Evolutionary conservation across 2,113 vertebrate species (phyloP), one percentile per base, ranked within the genome.

Genomic region (Haliaeetus leucogaster): DNA sequence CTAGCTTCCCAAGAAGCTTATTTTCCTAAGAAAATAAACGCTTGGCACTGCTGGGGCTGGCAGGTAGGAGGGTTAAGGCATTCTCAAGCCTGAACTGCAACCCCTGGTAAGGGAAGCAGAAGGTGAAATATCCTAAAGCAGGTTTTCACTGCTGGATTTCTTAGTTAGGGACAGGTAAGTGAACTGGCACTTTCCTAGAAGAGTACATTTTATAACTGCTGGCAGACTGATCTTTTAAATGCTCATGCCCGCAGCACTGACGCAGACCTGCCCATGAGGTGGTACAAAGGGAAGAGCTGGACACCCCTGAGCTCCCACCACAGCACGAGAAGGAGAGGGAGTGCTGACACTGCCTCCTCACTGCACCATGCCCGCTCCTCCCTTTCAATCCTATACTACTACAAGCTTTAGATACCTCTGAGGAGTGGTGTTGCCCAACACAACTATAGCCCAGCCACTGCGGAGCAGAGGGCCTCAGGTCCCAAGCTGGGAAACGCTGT

Each of bases 311-410:
- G 62, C 25, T 72, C 36, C 40, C 34, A 40, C 11, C 19, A 18
- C 25, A 19, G 34, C 6, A 5, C 25, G 10, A n/a, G 26, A 50
- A 71, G 22, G 29, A 61, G 45, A 84, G 26, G 10, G 22, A 86
- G 20, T n/a, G 67, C 40, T 1, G 6, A 34, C 42, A 22, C 23
- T 26, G 14, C 42, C 13, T 63, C 48, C 74, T 71, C 0, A 0
- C 22, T 52, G 38, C 25, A 16, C 45, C 34, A 20, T 34, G 19
- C 42, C 48, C 9, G 8, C 48, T 88, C 34, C 40, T 67, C 34
- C 50, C n/a, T 56, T 88, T 47, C 78, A 68, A 3, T n/a, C 17
- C 36, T 22, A 7, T 29, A 6, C 22, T 43, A 27, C 15, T 30
- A 9, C 11, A 47, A 42, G 11, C 5, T 68, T 52, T 2, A 82